A percentile compares a stretch with the other conserved stretches of the same genome.
These are phyloP conservation scores for Cartodere bifasciata DNA, from an alignment of 2,888 invertebrate species.

Conservation along the genomic window DNA sequence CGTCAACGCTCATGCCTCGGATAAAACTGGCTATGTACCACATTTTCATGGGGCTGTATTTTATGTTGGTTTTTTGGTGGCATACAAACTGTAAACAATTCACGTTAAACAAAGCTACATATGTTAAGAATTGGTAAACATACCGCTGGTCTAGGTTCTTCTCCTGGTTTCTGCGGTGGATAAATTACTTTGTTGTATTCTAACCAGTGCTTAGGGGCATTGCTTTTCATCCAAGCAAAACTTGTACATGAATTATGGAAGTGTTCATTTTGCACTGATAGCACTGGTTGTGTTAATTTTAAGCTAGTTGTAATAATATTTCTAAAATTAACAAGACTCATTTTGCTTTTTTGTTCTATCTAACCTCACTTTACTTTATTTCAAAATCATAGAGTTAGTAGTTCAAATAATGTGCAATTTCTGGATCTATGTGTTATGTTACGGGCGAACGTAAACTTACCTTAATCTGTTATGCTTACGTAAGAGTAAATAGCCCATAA, in stretches of 20 bases:
- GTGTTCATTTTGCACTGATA: constrained; percentile 1
- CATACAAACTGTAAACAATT: constrained; percentile 64
- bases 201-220: constrained; percentile 45
- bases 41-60: constrained; percentile 85
- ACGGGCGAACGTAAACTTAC: too few relatives aligned
- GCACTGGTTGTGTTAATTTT: constrained; percentile 9
- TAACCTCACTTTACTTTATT: too few relatives aligned
- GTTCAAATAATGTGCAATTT: too few relatives aligned
- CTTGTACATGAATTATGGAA: constrained; percentile 4
- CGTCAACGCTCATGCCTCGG: constrained; percentile 86
- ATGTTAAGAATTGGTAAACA: constrained; percentile 26
- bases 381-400: too few relatives aligned
- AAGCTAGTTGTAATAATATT: too few relatives aligned
- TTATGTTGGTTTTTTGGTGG: constrained; percentile 70
- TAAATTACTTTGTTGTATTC: constrained; percentile 61
- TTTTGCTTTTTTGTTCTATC: too few relatives aligned
- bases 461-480: too few relatives aligned
- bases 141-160: constrained; percentile 75
- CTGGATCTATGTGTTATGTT: too few relatives aligned
- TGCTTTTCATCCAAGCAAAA: constrained; percentile 6
- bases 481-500: too few relatives aligned
- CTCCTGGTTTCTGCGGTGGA: constrained; percentile 62
- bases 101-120: constrained; percentile 5
- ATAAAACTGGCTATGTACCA: constrained; percentile 84
- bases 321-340: too few relatives aligned